These are phyloP conservation scores for Physella acuta DNA, from an alignment of 1,140 invertebrate species.

Conservation along the genomic window DNA sequence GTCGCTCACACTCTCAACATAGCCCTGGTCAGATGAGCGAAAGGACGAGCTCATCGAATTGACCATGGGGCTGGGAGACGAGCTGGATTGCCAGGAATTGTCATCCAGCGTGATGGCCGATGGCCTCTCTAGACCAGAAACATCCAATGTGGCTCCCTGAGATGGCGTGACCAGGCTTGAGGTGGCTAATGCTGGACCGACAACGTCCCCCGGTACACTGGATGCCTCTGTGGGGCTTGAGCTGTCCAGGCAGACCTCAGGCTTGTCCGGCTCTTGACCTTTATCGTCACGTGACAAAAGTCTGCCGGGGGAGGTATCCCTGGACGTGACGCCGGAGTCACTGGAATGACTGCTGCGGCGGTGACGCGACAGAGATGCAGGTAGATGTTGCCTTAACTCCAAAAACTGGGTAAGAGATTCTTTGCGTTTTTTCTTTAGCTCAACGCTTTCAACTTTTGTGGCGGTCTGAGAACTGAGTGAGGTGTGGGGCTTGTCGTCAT, in stretches of 20 bases:
- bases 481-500: background rate
- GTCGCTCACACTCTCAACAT: slow-evolving; percentile 22
- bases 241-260: background rate
- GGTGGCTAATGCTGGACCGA: background rate
- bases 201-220: background rate
- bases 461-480: background rate
- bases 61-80: slow-evolving; percentile 4
- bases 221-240: background rate
- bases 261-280: background rate
- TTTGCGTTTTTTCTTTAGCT: slow-evolving; percentile 1
- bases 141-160: background rate
- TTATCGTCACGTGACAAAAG: too few relatives aligned
- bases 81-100: background rate
- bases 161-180: background rate
- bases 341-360: slow-evolving; percentile 11
- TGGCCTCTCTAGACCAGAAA: slow-evolving; percentile 12
- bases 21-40: slow-evolving; percentile 23
- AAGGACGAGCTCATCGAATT: slow-evolving; percentile 18
- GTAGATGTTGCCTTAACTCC: slow-evolving; percentile 21
- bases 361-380: background rate
- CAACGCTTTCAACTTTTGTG: background rate
- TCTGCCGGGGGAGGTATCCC: background rate
- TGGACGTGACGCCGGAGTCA: slow-evolving; percentile 5
- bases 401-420: slow-evolving; percentile 20
- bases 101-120: background rate